Conservation (phyloP, 2,888 invertebrate species). For the Lasioglossum leucozonium region DNA sequence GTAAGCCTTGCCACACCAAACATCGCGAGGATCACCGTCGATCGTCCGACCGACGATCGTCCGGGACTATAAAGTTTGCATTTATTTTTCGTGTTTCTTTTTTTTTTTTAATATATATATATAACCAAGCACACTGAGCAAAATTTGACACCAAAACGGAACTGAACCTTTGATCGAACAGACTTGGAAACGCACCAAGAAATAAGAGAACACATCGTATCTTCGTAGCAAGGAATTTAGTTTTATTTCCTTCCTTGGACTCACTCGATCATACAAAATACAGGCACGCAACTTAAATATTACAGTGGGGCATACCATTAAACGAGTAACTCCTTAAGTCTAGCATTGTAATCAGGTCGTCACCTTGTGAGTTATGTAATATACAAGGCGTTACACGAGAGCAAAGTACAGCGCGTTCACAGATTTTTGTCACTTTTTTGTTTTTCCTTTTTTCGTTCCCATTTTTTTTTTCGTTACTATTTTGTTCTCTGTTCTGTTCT, state of each 20-base stretch:
- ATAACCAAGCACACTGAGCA: slow-evolving; percentile 86
- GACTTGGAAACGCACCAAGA: slow-evolving; percentile 85
- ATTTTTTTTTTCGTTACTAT: slow-evolving; percentile 28
- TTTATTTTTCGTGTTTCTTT: not conserved
- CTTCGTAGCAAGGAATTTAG: slow-evolving; percentile 82
- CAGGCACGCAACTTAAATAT: slow-evolving; percentile 83
- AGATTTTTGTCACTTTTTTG: slow-evolving; percentile 21
- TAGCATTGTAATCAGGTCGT: slow-evolving; percentile 69
- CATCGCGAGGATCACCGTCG: slow-evolving; percentile 67
- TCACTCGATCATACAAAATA: slow-evolving; percentile 83
- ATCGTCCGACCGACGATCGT: slow-evolving; percentile 52
- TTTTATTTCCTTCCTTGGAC: slow-evolving; percentile 77
- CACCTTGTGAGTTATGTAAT: slow-evolving; percentile 61
- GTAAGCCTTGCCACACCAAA: slow-evolving; percentile 86
- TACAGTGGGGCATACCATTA: slow-evolving; percentile 68
- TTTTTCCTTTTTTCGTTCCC: not conserved
- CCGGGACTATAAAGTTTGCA: slow-evolving; percentile 26
- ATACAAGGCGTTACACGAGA: slow-evolving; percentile 62
- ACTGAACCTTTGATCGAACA: slow-evolving; percentile 85
- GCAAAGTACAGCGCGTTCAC: slow-evolving; percentile 66
- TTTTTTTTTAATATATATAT: too few species aligned
- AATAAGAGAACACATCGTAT: slow-evolving; percentile 83
- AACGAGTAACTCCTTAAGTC: slow-evolving; percentile 63
- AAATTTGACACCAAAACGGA: slow-evolving; percentile 87
- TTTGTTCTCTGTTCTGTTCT: slow-evolving; percentile 18